These are phyloP conservation scores for Caranx ignobilis DNA, from an alignment of 2,113 vertebrate species.

Conservation along the genomic window DNA sequence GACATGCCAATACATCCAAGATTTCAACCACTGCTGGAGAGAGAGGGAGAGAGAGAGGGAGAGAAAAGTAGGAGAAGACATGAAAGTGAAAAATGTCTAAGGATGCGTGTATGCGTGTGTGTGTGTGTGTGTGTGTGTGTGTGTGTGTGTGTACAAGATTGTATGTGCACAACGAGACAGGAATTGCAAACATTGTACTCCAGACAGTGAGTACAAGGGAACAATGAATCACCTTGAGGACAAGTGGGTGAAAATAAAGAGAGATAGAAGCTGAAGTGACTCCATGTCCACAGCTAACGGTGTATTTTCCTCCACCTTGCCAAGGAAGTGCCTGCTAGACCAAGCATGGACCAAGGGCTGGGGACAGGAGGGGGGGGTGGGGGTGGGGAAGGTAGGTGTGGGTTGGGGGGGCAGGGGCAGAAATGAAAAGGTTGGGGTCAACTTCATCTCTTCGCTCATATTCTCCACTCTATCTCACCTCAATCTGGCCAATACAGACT, in stretches of 20 bases:
- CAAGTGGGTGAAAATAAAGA: conserved; percentile 77
- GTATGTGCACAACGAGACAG: conserved; percentile 40
- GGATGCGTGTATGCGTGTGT: conserved; percentile 17
- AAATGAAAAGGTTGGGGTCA: conserved; percentile 83
- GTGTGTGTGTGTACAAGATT: conserved; percentile 1
- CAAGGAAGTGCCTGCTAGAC: conserved; percentile 73
- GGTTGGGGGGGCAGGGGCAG: conserved; percentile 31
- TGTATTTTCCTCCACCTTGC: conserved; percentile 76
- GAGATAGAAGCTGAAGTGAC: conserved; percentile 80
- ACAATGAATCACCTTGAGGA: conserved; percentile 74
- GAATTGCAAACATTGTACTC: conserved; percentile 56
- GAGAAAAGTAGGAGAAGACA: conserved; percentile 31
- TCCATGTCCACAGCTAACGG: conserved; percentile 71
- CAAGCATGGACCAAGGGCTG: conserved; percentile 29
- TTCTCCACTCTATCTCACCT: conserved; percentile 80
- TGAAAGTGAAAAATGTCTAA: conserved; percentile 57
- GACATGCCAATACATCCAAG: conserved; percentile 73
- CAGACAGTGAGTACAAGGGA: conserved; percentile 54
- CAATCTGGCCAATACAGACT: conserved; percentile 78
- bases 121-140: conserved; percentile 12
- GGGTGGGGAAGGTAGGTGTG: not conserved
- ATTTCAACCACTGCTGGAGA: conserved; percentile 59
- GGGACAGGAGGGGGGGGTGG: not conserved
- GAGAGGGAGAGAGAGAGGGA: conserved; percentile 34
- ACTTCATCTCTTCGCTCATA: conserved; percentile 80